Percentiles rank a stretch among this genome's conserved stretches.
phyloP scores from a whole-genome alignment of 1,140 invertebrate species.

The Tetragonula clypearis region DNA sequence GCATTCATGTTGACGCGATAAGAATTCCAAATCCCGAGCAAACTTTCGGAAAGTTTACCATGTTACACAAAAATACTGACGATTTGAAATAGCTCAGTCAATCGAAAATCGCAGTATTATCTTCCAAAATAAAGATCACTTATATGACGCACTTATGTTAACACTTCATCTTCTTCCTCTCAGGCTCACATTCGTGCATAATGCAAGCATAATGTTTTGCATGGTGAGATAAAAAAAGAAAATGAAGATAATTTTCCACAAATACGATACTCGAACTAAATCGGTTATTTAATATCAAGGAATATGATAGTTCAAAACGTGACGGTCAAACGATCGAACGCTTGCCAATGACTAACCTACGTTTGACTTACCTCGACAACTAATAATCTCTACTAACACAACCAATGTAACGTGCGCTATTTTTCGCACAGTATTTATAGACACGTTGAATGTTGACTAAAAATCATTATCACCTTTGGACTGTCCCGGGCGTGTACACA shows the following conservation, averaged over 20 bases:
- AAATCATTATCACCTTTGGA: not conserved
- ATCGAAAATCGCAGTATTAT: not conserved
- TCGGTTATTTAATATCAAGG: not conserved
- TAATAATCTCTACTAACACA: not conserved
- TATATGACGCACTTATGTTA: no score
- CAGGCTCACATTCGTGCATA: no score
- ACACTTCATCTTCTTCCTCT: no score
- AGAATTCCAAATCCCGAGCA: not conserved
- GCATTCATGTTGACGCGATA: not conserved
- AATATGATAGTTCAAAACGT: not conserved
- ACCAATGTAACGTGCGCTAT: not conserved
- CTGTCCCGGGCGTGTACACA: no score
- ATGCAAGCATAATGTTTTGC: not conserved
- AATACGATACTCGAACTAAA: not conserved
- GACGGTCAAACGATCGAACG: not conserved
- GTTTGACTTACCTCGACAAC: not conserved
- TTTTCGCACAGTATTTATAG: not conserved
- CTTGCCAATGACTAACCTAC: not conserved
- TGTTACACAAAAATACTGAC: not conserved
- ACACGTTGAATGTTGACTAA: not conserved
- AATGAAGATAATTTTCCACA: not conserved
- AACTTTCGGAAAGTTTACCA: not conserved
- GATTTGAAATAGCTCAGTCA: not conserved
- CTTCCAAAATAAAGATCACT: not conserved
- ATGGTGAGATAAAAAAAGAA: not conserved